Evolutionary conservation across 1,140 invertebrate species (phyloP).

Genomic region (Homalodisca vitripennis): DNA sequence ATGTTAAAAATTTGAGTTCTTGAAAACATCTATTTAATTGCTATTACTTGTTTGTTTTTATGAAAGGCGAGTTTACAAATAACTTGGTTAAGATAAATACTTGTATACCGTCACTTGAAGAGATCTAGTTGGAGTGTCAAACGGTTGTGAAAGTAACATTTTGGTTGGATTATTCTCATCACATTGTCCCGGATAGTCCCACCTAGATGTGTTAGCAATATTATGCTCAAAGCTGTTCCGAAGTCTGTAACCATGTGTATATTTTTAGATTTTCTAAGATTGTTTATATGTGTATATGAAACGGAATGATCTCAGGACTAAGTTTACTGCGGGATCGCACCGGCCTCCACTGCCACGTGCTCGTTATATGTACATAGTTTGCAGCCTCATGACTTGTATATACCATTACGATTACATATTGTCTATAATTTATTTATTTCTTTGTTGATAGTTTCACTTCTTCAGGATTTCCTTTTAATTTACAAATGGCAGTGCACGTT

Average conservation of each 20-base stretch:
- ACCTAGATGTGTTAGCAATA: constrained; percentile 17
- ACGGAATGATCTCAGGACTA: constrained; percentile 35
- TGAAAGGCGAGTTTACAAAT: too few relatives aligned
- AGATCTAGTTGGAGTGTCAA: not conserved
- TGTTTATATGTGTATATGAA: constrained; percentile 26
- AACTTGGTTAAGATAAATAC: too few relatives aligned
- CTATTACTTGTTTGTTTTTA: too few relatives aligned
- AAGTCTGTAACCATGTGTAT: not conserved
- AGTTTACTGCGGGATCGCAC: constrained; percentile 15
- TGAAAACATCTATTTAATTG: too few relatives aligned
- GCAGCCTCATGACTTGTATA: constrained; percentile 26
- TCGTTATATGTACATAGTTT: constrained; percentile 17
- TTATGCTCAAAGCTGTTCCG: constrained; percentile 20
- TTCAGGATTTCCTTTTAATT: constrained; percentile 10
- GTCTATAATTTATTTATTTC: constrained; percentile 36
- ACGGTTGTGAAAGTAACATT: constrained; percentile 1
- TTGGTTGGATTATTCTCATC: not conserved
- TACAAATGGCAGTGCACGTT: not conserved
- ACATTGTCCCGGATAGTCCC: not conserved
- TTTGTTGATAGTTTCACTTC: constrained; percentile 29
- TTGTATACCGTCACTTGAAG: too few relatives aligned
- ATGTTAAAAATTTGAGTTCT: too few relatives aligned
- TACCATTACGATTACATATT: constrained; percentile 24
- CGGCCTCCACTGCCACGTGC: constrained; percentile 31
- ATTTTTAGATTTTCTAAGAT: constrained; percentile 12